A percentile compares a stretch with the other conserved stretches of the same genome.
Evolutionary conservation across 2,888 invertebrate genomes (phyloP).

Genomic region (Scaeva pyrastri): DNA sequence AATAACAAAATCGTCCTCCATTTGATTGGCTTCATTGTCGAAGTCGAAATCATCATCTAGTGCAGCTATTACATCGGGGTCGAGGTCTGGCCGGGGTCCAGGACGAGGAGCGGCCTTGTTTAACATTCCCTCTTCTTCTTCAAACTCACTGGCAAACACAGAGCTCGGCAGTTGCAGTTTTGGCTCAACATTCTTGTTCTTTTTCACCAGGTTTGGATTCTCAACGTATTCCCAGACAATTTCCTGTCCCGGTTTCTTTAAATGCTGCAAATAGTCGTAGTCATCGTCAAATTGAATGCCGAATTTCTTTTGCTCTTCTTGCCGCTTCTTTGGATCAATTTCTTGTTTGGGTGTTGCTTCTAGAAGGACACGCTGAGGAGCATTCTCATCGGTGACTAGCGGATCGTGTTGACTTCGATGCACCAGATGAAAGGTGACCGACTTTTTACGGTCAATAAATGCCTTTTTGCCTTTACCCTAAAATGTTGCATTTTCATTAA

Average conservation of each 20-base stretch:
- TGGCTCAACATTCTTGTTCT: conserved; percentile 77
- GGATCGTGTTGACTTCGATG: conserved; percentile 98
- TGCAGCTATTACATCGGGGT: conserved; percentile 96
- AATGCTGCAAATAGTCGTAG: conserved; percentile 97
- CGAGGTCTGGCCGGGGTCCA: conserved; percentile 89
- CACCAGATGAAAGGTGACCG: conserved; percentile 95
- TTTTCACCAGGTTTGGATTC: conserved; percentile 81
- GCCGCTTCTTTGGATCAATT: conserved; percentile 85
- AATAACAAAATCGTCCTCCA: conserved; percentile 97
- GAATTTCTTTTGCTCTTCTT: conserved; percentile 91
- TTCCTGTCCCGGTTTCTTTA: conserved; percentile 84
- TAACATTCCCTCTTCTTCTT: conserved; percentile 90
- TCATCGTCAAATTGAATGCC: conserved; percentile 98
- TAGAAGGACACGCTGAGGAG: conserved; percentile 94
- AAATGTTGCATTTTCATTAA: neutral
- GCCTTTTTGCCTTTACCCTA: conserved; percentile 82
- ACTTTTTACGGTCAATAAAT: conserved; percentile 96
- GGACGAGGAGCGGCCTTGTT: conserved; percentile 82
- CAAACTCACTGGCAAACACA: conserved; percentile 93
- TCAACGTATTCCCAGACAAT: conserved; percentile 83
- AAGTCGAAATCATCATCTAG: conserved; percentile 97
- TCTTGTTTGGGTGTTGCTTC: conserved; percentile 82
- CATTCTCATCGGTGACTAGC: conserved; percentile 93
- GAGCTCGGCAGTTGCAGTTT: conserved; percentile 90
- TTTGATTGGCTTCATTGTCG: conserved; percentile 91